Percentiles rank a stretch among this genome's conserved stretches.
Evolutionary conservation across 2,113 vertebrate species (phyloP).

Genomic region (Steatornis caripensis): DNA sequence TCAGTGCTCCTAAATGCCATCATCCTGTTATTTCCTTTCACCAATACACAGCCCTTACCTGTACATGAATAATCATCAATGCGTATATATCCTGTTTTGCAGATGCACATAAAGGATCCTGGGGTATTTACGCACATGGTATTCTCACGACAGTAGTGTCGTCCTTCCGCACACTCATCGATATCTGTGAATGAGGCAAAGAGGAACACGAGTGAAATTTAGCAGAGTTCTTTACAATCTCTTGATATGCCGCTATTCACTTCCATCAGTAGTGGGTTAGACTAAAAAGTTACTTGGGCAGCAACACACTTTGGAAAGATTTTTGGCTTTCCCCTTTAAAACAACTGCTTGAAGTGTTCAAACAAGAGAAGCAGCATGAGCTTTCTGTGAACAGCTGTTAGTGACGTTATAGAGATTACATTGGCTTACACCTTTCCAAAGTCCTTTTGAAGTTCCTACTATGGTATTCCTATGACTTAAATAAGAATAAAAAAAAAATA

Average conservation of each 20-base stretch:
- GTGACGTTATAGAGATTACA: constrained; percentile 13
- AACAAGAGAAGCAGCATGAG: neutral
- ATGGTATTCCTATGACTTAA: neutral
- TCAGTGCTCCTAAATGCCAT: neutral
- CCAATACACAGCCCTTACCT: constrained; percentile 73
- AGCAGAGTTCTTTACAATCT: neutral
- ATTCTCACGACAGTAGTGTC: constrained; percentile 96
- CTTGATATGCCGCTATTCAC: accelerated
- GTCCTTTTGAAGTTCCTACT: neutral
- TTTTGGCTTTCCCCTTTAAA: neutral
- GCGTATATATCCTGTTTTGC: constrained; percentile 92
- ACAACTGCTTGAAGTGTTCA: neutral
- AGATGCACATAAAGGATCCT: constrained; percentile 96
- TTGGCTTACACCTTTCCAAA: neutral
- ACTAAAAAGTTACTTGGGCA: neutral
- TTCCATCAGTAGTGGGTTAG: neutral
- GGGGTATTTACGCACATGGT: constrained; percentile 95
- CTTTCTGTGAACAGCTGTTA: constrained; percentile 8
- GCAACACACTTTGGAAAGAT: neutral
- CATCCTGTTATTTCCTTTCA: neutral
- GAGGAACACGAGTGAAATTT: neutral
- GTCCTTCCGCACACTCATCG: constrained; percentile 94
- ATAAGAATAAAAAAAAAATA: neutral
- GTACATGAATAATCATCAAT: constrained; percentile 98
- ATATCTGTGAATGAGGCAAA: constrained; percentile 78